Conservation (phyloP, 2,113 vertebrate species). For the Misgurnus mizolepis region DNA sequence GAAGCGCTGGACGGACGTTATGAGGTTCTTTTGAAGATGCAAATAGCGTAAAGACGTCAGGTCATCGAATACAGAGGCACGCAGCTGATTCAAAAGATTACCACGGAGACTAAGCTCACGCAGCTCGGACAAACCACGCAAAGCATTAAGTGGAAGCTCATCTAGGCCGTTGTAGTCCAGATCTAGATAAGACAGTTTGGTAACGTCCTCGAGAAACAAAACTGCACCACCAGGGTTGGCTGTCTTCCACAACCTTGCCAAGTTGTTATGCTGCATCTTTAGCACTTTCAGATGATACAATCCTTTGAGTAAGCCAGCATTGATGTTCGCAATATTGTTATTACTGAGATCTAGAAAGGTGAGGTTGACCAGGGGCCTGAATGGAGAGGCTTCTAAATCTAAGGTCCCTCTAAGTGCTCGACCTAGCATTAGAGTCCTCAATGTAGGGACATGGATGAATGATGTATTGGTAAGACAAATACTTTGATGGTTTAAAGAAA, state of each 20-base stretch:
- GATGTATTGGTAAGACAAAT: slow-evolving; percentile 76
- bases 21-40: slow-evolving; percentile 86
- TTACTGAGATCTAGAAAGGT: slow-evolving; percentile 88
- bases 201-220: slow-evolving; percentile 78
- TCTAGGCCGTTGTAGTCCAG: slow-evolving; percentile 91
- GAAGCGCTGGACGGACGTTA: slow-evolving; percentile 82
- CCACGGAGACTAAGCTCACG: slow-evolving; percentile 74
- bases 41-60: slow-evolving; percentile 77
- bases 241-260: slow-evolving; percentile 89
- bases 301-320: slow-evolving; percentile 74
- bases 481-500: slow-evolving; percentile 81
- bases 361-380: slow-evolving; percentile 79
- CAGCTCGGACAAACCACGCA: slow-evolving; percentile 78
- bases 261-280: slow-evolving; percentile 92
- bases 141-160: slow-evolving; percentile 82
- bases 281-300: slow-evolving; percentile 81
- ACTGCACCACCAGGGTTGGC: slow-evolving; percentile 86
- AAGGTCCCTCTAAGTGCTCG: slow-evolving; percentile 74
- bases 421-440: slow-evolving; percentile 80
- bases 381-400: slow-evolving; percentile 80
- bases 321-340: slow-evolving; percentile 92
- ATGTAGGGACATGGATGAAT: slow-evolving; percentile 77
- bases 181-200: slow-evolving; percentile 73
- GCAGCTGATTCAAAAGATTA: slow-evolving; percentile 85
- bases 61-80: slow-evolving; percentile 78